Evolutionary conservation across 2,113 vertebrate species (phyloP).

Genomic region (Mirounga angustirostris): DNA sequence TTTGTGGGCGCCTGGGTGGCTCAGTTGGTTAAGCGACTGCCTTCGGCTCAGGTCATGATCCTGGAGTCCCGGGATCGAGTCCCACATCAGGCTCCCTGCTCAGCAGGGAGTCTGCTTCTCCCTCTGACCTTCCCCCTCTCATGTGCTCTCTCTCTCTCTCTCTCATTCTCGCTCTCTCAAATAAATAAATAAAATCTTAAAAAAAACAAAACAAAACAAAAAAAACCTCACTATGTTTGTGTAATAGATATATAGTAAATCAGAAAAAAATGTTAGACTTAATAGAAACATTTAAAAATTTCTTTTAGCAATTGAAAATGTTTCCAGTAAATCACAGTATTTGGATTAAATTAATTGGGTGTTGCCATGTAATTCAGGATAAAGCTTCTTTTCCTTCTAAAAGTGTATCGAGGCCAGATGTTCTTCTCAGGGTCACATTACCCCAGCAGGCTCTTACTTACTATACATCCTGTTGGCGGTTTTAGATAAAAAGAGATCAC

Average conservation of each 20-base stretch:
- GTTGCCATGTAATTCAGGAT: not conserved
- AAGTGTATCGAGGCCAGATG: not conserved
- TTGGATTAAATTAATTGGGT: not conserved
- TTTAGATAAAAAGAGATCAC: not conserved
- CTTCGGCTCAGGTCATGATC: no score
- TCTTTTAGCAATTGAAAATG: slow-evolving; percentile 6
- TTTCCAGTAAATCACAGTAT: not conserved
- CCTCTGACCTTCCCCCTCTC: no score
- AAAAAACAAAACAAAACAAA: no score
- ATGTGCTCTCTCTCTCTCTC: no score
- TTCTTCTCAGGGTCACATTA: not conserved
- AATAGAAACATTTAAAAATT: not conserved
- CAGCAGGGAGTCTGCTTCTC: no score
- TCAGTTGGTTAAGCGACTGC: no score
- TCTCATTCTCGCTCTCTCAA: no score
- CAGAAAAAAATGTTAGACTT: not conserved
- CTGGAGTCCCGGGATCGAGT: no score
- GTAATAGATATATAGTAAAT: not conserved
- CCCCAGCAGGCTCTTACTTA: not conserved
- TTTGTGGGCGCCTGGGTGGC: not conserved
- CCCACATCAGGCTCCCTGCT: no score
- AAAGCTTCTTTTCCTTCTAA: not conserved
- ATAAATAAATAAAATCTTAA: no score
- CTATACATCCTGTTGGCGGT: not conserved
- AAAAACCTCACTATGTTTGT: not conserved